Conservation (phyloP, 2,888 invertebrate genomes). For the Nemoura dubitans region DNA sequence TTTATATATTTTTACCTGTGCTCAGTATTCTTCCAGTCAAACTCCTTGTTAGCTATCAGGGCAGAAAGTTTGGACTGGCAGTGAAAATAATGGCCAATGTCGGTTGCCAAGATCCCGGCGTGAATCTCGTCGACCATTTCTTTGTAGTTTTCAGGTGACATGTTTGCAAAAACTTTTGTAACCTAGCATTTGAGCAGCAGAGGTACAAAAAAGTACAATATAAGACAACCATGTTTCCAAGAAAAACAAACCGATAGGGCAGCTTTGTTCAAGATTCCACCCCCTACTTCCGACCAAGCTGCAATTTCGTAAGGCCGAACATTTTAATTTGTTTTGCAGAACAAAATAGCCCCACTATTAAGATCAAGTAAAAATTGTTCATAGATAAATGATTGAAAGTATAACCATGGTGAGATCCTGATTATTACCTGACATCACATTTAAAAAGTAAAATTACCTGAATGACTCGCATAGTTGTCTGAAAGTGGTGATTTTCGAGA, state of each 20-base stretch:
- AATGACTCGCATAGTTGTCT: constrained; percentile 66
- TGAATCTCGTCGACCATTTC: constrained; percentile 60
- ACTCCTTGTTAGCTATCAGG: constrained; percentile 61
- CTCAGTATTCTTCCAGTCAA: constrained; percentile 63
- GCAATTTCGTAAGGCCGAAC: too few relatives aligned
- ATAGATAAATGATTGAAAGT: too few relatives aligned
- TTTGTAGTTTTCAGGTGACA: constrained; percentile 35
- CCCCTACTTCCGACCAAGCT: too few relatives aligned
- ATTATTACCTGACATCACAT: too few relatives aligned
- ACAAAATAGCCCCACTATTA: too few relatives aligned
- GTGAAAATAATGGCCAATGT: constrained; percentile 67
- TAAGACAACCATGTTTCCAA: too few relatives aligned
- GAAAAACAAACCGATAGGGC: too few relatives aligned
- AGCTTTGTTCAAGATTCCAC: too few relatives aligned
- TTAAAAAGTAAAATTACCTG: constrained; percentile 58
- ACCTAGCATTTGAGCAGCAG: constrained; percentile 18
- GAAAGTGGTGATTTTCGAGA: constrained; percentile 70
- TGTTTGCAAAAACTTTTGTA: constrained; percentile 21
- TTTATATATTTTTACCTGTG: constrained; percentile 58
- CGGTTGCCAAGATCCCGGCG: constrained; percentile 69
- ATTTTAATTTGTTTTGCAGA: too few relatives aligned
- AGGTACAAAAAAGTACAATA: too few relatives aligned
- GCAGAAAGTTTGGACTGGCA: constrained; percentile 65
- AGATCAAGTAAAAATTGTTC: too few relatives aligned
- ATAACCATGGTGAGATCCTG: too few relatives aligned